Base-by-base conservation (phyloP, 35 echinoderm and acorn worm genomes). In the Ophioderma brevispina region DNA sequence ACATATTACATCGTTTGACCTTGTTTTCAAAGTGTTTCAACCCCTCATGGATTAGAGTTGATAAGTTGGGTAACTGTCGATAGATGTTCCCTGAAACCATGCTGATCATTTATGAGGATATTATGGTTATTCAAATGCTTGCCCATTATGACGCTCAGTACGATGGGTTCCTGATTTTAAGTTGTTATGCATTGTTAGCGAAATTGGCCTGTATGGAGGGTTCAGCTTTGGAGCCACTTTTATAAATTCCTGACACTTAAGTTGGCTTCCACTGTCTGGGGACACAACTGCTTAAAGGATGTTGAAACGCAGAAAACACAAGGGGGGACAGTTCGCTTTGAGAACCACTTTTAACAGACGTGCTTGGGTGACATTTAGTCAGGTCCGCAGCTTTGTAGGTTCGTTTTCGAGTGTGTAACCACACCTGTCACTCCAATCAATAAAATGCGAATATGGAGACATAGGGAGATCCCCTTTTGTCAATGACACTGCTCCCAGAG, bases 141-240 rank as follows among this genome's bases (percentile, higher is more conserved):
- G n/a, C n/a, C n/a, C 21, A 64, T 35, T 13, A 86, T 79, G 36
- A 80, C 38, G 33, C 82, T 86, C 2, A 46, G 36, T 13, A 92
- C 75, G 8, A 91, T 82, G 49, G 86, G 90, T 55, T 92, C 82
- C 81, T 86, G 31, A 0, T 79, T 42, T 55, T 92, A 86, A 63
- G 64, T 86, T 18, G 25, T n/a, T n/a, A 92, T 78, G 35, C 83
- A 86, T n/a, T 46, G 82, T 92, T 19, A 92, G 52, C 15, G 63
- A 79, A 38, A 92, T 86, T 78, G 90, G 82, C 5, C 81, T 38
- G 31, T 92, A 92, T 92, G 55, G 59, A 64, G 0, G 83, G 81
- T 25, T 92, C 78, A 55, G 41, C 28, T 49, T 78, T 91, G 10
- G 55, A 31, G 49, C 81, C 89, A 0, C 40, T 82, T 84, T n/a